These are phyloP conservation scores for Sphaerophoria rueppellii DNA, from an alignment of 2,888 invertebrate species.

Conservation along the genomic window DNA sequence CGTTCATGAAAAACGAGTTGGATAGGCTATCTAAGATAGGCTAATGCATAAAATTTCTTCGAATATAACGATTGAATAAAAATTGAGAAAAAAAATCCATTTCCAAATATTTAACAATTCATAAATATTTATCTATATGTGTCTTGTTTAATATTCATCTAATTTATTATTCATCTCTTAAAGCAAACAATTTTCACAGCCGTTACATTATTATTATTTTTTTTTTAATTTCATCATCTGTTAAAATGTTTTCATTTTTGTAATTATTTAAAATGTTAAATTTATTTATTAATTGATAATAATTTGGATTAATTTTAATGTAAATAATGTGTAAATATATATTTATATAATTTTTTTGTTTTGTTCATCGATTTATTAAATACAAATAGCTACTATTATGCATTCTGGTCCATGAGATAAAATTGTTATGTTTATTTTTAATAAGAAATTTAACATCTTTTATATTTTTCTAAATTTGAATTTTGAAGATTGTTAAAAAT, in stretches of 20 bases:
- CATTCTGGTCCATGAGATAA: slow-evolving; percentile 71
- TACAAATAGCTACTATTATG: slow-evolving; percentile 57
- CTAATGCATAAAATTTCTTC: slow-evolving; percentile 17
- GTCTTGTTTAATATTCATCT: slow-evolving; percentile 41
- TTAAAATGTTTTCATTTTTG: too few species aligned
- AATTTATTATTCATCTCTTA: slow-evolving; percentile 53
- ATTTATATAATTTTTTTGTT: slow-evolving; percentile 8
- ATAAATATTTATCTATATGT: slow-evolving; percentile 45
- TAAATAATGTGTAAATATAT: slow-evolving; percentile 67
- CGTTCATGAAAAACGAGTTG: too few species aligned
- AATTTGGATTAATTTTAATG: slow-evolving; percentile 48
- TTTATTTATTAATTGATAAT: neutral
- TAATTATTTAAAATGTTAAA: too few species aligned
- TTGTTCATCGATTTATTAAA: slow-evolving; percentile 46
- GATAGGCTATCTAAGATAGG: too few species aligned
- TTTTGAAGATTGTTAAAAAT: slow-evolving; percentile 40
- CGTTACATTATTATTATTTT: slow-evolving; percentile 75
- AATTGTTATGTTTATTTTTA: slow-evolving; percentile 18
- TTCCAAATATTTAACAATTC: slow-evolving; percentile 61
- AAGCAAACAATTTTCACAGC: slow-evolving; percentile 80
- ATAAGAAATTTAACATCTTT: slow-evolving; percentile 14
- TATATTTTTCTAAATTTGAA: slow-evolving; percentile 7
- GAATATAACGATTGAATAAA: slow-evolving; percentile 54
- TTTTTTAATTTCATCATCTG: slow-evolving; percentile 2
- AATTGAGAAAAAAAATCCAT: slow-evolving; percentile 40